Conservation (phyloP, 2,113 vertebrate genomes). For the Genyomyrus donnyi region DNA sequence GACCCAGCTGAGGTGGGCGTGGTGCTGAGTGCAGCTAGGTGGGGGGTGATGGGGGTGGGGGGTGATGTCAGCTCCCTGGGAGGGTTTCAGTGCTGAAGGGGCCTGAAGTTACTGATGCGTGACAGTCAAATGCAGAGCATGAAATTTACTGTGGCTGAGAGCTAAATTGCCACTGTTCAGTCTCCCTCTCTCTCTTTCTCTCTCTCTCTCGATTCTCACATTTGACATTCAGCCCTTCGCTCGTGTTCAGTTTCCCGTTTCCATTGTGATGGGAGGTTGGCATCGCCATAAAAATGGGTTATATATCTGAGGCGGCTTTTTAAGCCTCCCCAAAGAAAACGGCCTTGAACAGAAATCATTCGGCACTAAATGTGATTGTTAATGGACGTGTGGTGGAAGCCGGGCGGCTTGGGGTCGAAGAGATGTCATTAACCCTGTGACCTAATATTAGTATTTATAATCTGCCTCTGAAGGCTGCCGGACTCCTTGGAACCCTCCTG, state of each 20-base stretch:
- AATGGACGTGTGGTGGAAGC: background rate
- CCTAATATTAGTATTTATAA: background rate
- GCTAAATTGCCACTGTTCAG: slow-evolving; percentile 42
- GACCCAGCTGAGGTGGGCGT: background rate
- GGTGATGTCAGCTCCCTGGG: slow-evolving; percentile 1
- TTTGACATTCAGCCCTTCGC: slow-evolving; percentile 32
- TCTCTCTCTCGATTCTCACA: slow-evolving; percentile 20
- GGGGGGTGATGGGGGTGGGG: background rate
- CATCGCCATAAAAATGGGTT: slow-evolving; percentile 2
- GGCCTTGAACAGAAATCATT: background rate
- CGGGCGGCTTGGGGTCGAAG: background rate
- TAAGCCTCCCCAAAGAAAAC: background rate
- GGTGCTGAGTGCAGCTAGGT: background rate
- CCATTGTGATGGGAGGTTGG: slow-evolving; percentile 17
- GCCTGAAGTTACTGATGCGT: slow-evolving; percentile 45
- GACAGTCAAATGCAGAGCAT: slow-evolving; percentile 51
- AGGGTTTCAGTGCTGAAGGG: slow-evolving; percentile 13
- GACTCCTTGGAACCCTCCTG: background rate
- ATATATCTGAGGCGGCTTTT: background rate
- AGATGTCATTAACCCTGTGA: background rate
- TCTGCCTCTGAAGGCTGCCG: background rate
- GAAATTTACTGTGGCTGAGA: slow-evolving; percentile 53
- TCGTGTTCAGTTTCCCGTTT: slow-evolving; percentile 20
- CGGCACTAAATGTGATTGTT: background rate
- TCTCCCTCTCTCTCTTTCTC: background rate